Percentiles rank a stretch among this genome's conserved stretches.
These are phyloP conservation scores for Perizoma affinitatum DNA, from an alignment of 2,888 invertebrate species.

Conservation along the genomic window DNA sequence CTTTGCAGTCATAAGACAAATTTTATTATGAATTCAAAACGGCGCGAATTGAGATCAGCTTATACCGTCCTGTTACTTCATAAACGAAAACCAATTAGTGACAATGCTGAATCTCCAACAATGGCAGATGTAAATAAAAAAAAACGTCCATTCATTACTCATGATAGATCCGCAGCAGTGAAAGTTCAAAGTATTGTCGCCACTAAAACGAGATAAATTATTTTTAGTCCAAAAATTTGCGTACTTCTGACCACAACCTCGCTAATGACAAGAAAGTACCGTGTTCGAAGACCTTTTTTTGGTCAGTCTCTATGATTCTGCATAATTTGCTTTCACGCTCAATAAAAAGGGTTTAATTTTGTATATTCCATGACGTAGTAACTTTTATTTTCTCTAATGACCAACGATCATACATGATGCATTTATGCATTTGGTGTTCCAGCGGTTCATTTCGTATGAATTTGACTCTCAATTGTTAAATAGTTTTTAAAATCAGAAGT, in stretches of 20 bases:
- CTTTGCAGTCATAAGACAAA: not conserved
- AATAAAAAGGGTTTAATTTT: constrained; percentile 28
- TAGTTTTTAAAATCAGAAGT: no score
- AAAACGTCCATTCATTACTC: constrained; percentile 63
- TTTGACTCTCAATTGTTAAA: constrained; percentile 1
- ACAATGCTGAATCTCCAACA: constrained; percentile 46
- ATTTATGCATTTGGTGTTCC: not conserved
- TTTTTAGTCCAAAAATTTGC: constrained; percentile 61
- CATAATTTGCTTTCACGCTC: constrained; percentile 34
- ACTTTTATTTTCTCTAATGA: constrained; percentile 12
- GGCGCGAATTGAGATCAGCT: constrained; percentile 2
- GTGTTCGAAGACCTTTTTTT: constrained; percentile 49
- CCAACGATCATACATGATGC: not conserved
- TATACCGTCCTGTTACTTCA: constrained; percentile 10
- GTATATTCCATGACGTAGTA: constrained; percentile 6
- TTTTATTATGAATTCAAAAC: constrained; percentile 1
- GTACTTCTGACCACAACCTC: constrained; percentile 62
- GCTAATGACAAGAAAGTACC: constrained; percentile 75
- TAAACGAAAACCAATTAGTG: constrained; percentile 36
- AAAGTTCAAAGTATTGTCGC: constrained; percentile 67
- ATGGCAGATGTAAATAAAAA: constrained; percentile 56
- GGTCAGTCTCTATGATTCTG: constrained; percentile 45
- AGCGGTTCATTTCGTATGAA: not conserved
- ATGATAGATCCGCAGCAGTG: constrained; percentile 67
- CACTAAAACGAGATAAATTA: constrained; percentile 60